Base-by-base conservation (phyloP, 2,797 vertebrate genomes). In the Syngnathus acus region DNA sequence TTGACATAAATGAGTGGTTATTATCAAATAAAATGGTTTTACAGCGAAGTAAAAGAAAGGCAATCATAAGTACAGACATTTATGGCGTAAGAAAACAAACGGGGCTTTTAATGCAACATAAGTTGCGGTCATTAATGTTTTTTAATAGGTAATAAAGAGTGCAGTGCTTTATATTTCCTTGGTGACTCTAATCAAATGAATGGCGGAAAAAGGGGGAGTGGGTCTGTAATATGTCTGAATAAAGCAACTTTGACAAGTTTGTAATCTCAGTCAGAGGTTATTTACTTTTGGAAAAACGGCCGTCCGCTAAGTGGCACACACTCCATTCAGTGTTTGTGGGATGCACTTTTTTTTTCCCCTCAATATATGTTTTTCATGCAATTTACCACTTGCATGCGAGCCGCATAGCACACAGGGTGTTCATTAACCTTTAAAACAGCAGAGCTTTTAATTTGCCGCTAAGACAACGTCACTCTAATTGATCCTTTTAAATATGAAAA, bases 401-500 rank as follows among this genome's bases (percentile, higher is more conserved):
- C 68, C 79, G 83, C 78, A 74, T 73, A 82, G 86, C 82, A 75
- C 69, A 61, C 75, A 78, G 86, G 77, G 86, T 81, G 85, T 89
- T 91, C 88, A 90, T 92, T 92, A 91, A 92, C 88, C 89, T 91
- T 91, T 92, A 78, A 78, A 80, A 89, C 87, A 89, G 84, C 86
- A 84, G 86, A 88, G 87, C 88, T 89, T 89, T 91, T 87, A 91
- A 90, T 91, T 64, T 90, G 88, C 76, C 72, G 79, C 84, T 82
- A 75, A 78, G 81, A 89, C 82, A 89, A 88, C 88, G 84, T 90
- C 86, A 87, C 79, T 87, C 86, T 85, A 91, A 92, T 89, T 89
- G 86, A 88, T 82, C 84, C 82, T 91, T 91, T 91, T 89, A 89
- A 91, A 90, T 90, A 87, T 80, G 86, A 89, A 88, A 76, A 91